phyloP scores from a whole-genome alignment of 2,113 vertebrate species.

The Cyphomyrus discorhynchus region DNA sequence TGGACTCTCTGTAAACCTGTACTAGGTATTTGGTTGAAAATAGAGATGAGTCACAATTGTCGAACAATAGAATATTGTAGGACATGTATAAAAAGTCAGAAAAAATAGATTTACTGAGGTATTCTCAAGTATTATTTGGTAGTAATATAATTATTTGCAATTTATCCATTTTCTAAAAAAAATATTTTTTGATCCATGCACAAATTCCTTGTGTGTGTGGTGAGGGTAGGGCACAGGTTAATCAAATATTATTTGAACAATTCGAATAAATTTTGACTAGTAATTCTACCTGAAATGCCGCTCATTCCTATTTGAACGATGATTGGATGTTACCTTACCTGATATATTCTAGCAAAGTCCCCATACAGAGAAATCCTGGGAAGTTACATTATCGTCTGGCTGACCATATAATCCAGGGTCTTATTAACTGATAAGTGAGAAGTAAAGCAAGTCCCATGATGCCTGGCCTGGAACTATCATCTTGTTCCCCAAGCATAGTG shows the following conservation, averaged over 20 bases:
- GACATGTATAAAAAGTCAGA: background rate
- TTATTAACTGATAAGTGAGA: background rate
- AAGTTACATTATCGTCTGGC: background rate
- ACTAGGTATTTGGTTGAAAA: background rate
- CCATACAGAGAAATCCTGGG: background rate
- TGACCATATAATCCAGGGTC: background rate
- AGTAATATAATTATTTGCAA: background rate
- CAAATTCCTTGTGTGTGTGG: background rate
- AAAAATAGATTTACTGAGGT: background rate
- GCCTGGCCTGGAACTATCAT: background rate
- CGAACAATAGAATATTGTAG: background rate
- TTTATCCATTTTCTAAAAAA: background rate
- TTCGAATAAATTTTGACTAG: background rate
- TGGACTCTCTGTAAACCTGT: background rate
- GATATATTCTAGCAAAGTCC: background rate
- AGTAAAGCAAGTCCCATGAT: background rate
- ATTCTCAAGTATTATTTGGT: background rate
- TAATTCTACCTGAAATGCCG: background rate
- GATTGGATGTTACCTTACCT: background rate
- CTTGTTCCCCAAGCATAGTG: conserved; percentile 40
- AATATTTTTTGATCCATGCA: background rate
- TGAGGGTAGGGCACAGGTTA: background rate
- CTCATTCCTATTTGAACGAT: background rate
- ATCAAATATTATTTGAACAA: background rate
- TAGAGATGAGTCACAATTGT: background rate